Conservation (phyloP, 1,140 invertebrate genomes). For the Archegozetes longisetosus region DNA sequence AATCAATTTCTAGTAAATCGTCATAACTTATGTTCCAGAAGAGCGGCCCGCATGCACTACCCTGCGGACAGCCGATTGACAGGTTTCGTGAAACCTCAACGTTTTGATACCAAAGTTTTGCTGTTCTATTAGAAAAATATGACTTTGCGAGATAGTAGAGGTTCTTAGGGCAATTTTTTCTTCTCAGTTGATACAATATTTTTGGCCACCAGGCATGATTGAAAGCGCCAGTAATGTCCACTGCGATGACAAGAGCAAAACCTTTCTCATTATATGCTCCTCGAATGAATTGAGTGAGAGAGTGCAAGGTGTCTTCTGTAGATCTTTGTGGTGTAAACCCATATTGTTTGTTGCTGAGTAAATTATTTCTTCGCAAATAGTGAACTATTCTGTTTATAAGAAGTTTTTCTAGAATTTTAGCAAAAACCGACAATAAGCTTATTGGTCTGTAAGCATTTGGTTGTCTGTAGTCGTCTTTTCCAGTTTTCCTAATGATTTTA, state of each 20-base stretch:
- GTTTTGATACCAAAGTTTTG: neutral
- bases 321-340: constrained; percentile 1
- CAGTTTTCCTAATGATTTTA: constrained; percentile 19
- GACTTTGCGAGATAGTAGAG: neutral
- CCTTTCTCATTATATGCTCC: neutral
- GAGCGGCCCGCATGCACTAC: neutral
- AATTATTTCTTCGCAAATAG: constrained; percentile 6
- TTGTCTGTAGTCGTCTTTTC: constrained; percentile 17
- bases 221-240: constrained; percentile 4
- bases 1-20: neutral
- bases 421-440: constrained; percentile 17
- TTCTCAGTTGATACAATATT: neutral
- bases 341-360: neutral
- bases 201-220: constrained; percentile 1
- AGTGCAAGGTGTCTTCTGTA: neutral
- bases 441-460: constrained; percentile 19
- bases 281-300: neutral
- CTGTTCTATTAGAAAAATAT: neutral
- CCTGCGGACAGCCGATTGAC: constrained; percentile 1
- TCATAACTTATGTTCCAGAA: constrained; percentile 1
- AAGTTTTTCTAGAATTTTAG: constrained; percentile 19
- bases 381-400: constrained; percentile 18
- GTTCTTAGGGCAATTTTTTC: neutral
- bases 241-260: neutral
- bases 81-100: neutral